Base-by-base conservation (phyloP, 2,888 invertebrate genomes). In the Tenthredo amoena region DNA sequence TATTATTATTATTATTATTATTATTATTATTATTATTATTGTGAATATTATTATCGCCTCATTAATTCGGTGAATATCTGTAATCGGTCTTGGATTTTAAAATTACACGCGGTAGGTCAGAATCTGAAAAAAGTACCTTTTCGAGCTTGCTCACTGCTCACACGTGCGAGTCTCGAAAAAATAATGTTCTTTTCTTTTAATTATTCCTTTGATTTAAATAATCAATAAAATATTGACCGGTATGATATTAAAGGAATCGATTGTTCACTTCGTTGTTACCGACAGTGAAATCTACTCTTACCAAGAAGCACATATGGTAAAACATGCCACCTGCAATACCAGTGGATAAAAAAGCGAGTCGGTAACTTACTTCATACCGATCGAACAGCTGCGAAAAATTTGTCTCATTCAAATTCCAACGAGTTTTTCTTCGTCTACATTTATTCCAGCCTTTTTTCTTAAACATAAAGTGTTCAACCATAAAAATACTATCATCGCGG, bases 131-230 rank as follows among this genome's bases (percentile, higher is more conserved):
- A 21, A 2, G 4, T 58, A 58, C 7, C 7, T 58, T 21, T 58
- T 62, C 62, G 18, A 2, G 7, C 2, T 18, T 58, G 9, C 21
- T 47, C 4, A 15, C 15, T 58, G 9, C 21, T 47, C 4, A 15
- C 15, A 47, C 18, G 47, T 18, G 47, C 6, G 6, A n/a, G 0
- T 50, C 18, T 50, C 18, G 2, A 50, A 50, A 50, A 50, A 18
- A 18, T 50, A 18, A 62, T 62, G 9, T 62, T 21, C n/a, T n/a
- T 58, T n/a, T 18, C 76, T 34, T 47, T n/a, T 43, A 15, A 47
- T 47, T 47, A 47, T 76, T 87, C 85, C 87, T 86, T 86, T 9
- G 58, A 62, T 62, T 26, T n/a, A 26, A 21, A 21, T 62, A 10
- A 62, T 62, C 18, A 50, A 50, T 50, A 18, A 50, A 50, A 50